phyloP scores from a whole-genome alignment of 2,888 invertebrate species.

The Diabrotica balteata region DNA sequence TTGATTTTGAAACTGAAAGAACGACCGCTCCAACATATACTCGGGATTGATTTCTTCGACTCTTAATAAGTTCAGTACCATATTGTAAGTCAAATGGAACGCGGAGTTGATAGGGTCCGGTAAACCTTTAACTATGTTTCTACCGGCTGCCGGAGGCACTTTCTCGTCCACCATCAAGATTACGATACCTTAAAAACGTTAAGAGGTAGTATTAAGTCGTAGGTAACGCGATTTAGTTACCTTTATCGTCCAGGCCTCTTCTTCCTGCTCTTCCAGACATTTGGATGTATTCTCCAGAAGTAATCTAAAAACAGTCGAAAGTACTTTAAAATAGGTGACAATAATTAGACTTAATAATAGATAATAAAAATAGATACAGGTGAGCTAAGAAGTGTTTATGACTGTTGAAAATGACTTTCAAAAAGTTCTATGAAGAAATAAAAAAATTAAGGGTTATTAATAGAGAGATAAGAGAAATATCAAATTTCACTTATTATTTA shows the following conservation, averaged over 20 bases:
- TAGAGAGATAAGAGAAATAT: no score
- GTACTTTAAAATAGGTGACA: neutral
- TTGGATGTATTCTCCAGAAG: conserved; percentile 99
- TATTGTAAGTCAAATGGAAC: conserved; percentile 98
- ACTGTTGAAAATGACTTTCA: no score
- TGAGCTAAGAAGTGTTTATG: no score
- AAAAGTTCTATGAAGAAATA: no score
- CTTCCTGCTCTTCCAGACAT: conserved; percentile 99
- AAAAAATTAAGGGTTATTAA: no score
- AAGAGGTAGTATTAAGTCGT: neutral
- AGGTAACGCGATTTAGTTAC: conserved; percentile 14
- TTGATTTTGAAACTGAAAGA: conserved; percentile 99
- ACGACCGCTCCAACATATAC: conserved; percentile 97
- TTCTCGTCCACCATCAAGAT: conserved; percentile 99
- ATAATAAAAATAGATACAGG: neutral
- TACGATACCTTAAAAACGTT: conserved; percentile 69
- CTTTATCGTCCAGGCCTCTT: conserved; percentile 93
- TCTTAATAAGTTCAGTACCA: conserved; percentile 94
- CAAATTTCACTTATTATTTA: no score
- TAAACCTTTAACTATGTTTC: conserved; percentile 80
- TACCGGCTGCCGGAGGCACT: conserved; percentile 80
- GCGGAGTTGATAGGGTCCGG: conserved; percentile 98
- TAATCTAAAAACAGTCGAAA: conserved; percentile 64
- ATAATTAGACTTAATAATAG: conserved; percentile 4
- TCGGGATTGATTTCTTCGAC: conserved; percentile 99